Conservation (phyloP, 2,888 invertebrate species). For the Zhengitettix transpicula region DNA sequence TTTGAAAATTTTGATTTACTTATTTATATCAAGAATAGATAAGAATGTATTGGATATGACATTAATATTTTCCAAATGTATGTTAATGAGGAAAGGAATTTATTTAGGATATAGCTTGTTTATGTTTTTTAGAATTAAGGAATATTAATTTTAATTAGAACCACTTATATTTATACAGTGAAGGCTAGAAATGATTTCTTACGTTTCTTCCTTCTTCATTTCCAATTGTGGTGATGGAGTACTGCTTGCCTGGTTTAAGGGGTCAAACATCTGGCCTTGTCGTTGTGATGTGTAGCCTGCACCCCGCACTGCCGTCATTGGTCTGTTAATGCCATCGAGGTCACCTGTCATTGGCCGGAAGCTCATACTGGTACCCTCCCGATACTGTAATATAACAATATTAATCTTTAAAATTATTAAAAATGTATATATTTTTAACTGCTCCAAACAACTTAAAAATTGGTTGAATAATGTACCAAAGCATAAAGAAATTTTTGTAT, state of each 20-base stretch:
- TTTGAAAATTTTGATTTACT: too few species aligned
- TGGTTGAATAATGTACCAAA: too few species aligned
- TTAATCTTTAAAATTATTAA: conserved; percentile 21
- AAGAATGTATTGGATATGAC: too few species aligned
- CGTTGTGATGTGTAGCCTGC: conserved; percentile 81
- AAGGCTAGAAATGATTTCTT: conserved; percentile 17
- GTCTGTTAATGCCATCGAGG: conserved; percentile 35
- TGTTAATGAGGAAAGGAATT: too few species aligned
- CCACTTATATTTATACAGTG: neutral
- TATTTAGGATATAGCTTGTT: too few species aligned
- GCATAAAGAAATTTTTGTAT: too few species aligned
- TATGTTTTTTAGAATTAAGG: too few species aligned
- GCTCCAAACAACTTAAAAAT: neutral
- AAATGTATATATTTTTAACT: neutral
- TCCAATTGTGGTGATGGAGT: conserved; percentile 42
- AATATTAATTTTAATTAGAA: too few species aligned
- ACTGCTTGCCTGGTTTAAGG: conserved; percentile 47
- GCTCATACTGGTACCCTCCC: conserved; percentile 22
- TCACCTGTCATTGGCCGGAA: conserved; percentile 25
- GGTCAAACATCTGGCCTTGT: conserved; percentile 50
- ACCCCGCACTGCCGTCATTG: conserved; percentile 92
- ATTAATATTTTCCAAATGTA: too few species aligned
- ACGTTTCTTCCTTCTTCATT: conserved; percentile 65
- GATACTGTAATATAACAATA: conserved; percentile 15
- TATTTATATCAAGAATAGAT: too few species aligned